phyloP scores from a whole-genome alignment of 2,888 invertebrate species.

The Barypeithes pellucidus region DNA sequence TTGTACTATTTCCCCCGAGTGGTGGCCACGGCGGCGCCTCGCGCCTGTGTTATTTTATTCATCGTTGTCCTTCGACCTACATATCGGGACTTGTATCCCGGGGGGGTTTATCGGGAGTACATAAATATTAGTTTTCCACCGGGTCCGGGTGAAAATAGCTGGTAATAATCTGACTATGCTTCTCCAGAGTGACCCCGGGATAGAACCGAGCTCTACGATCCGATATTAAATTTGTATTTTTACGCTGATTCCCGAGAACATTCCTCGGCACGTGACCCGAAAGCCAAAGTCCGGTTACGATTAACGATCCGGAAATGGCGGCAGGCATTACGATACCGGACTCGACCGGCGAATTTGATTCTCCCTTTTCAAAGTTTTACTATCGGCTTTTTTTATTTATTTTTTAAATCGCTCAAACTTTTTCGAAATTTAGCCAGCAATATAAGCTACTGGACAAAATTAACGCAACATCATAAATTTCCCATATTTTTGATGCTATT shows the following conservation, averaged over 20 bases:
- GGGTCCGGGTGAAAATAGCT: constrained; percentile 59
- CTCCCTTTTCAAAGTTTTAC: constrained; percentile 23
- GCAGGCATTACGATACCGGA: constrained; percentile 62
- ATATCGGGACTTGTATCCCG: constrained; percentile 40
- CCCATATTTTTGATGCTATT: too few species aligned
- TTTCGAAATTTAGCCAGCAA: not conserved
- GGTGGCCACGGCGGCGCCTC: not conserved
- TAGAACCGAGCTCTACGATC: constrained; percentile 65
- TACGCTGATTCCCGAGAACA: constrained; percentile 77
- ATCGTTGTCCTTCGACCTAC: constrained; percentile 49
- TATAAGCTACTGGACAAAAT: too few species aligned
- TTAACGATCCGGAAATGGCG: constrained; percentile 73
- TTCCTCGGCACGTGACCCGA: constrained; percentile 73
- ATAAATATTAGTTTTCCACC: constrained; percentile 54
- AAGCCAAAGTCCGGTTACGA: constrained; percentile 70
- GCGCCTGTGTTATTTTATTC: constrained; percentile 42
- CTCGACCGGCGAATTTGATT: constrained; percentile 30
- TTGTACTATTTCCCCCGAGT: constrained; percentile 3
- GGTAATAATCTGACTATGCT: constrained; percentile 65
- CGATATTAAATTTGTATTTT: constrained; percentile 78
- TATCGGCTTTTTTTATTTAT: constrained; percentile 20
- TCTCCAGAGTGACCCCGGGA: constrained; percentile 57
- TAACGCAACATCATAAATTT: too few species aligned
- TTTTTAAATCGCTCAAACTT: constrained; percentile 1
- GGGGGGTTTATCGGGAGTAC: constrained; percentile 44